A percentile compares a stretch with the other conserved stretches of the same genome.
phyloP scores from a whole-genome alignment of 2,797 vertebrate genomes.

The Pangasius krempfi region DNA sequence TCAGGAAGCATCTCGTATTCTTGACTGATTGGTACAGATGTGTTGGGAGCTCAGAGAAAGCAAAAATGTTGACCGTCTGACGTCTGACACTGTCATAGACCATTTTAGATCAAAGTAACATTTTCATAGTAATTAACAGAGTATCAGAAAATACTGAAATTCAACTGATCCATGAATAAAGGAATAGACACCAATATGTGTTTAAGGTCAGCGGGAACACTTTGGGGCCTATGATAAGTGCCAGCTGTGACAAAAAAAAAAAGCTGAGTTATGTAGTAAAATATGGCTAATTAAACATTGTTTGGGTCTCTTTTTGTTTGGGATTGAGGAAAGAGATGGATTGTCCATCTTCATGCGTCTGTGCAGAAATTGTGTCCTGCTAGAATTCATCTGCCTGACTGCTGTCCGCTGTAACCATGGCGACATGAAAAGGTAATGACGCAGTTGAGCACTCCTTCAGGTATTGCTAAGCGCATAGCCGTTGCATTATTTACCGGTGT shows the following conservation, averaged over 20 bases:
- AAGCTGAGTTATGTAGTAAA: not conserved
- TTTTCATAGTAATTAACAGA: not conserved
- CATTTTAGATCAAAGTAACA: not conserved
- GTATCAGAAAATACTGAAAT: not conserved
- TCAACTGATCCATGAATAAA: not conserved
- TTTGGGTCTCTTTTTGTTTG: not conserved
- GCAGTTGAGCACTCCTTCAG: conserved; percentile 5
- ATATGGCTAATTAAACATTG: not conserved
- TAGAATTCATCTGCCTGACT: not conserved
- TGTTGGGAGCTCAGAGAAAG: not conserved
- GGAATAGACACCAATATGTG: not conserved
- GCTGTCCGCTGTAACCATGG: conserved; percentile 45
- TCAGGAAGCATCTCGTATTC: not conserved
- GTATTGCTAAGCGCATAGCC: conserved; percentile 11
- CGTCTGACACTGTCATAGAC: not conserved
- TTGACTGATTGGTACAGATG: not conserved
- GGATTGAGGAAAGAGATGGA: not conserved
- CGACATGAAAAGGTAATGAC: conserved; percentile 41
- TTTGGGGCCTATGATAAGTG: not conserved
- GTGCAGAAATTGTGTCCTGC: not conserved
- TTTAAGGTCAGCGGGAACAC: not conserved
- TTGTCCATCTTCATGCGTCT: not conserved
- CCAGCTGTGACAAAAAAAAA: not conserved
- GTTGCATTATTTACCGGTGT: conserved; percentile 4
- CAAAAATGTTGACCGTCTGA: not conserved